phyloP scores from a whole-genome alignment of 2,797 vertebrate species.

The Platyrinchus mystaceus region DNA sequence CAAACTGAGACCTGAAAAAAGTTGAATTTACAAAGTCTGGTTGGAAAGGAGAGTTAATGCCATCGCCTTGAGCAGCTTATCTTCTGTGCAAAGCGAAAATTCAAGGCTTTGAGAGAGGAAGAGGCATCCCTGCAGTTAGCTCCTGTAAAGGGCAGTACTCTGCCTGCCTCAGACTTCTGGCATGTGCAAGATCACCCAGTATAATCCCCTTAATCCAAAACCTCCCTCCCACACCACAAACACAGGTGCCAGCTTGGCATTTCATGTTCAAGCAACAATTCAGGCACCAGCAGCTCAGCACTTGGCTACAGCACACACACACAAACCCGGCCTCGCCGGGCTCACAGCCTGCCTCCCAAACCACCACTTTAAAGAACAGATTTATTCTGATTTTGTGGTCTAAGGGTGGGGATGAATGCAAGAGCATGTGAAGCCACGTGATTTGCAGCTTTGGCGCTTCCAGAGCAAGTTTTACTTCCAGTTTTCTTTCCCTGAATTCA shows the following conservation, averaged over 20 bases:
- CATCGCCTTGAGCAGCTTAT: background rate
- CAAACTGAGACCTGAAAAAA: background rate
- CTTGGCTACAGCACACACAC: accelerated
- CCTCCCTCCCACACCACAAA: background rate
- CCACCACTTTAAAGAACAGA: background rate
- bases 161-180: background rate
- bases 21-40: background rate
- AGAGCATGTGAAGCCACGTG: accelerated
- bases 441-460: background rate
- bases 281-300: background rate
- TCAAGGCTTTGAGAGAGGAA: background rate
- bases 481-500: background rate
- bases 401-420: background rate
- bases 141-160: background rate
- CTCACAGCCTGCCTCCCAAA: background rate
- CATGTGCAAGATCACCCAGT: background rate
- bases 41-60: background rate
- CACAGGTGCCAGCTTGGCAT: background rate
- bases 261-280: background rate
- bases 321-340: background rate
- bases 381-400: background rate
- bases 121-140: background rate
- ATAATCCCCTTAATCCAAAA: background rate
- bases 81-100: background rate
- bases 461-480: background rate